These are phyloP conservation scores for Synergus gifuensis DNA, from an alignment of 2,888 invertebrate species.

Conservation along the genomic window DNA sequence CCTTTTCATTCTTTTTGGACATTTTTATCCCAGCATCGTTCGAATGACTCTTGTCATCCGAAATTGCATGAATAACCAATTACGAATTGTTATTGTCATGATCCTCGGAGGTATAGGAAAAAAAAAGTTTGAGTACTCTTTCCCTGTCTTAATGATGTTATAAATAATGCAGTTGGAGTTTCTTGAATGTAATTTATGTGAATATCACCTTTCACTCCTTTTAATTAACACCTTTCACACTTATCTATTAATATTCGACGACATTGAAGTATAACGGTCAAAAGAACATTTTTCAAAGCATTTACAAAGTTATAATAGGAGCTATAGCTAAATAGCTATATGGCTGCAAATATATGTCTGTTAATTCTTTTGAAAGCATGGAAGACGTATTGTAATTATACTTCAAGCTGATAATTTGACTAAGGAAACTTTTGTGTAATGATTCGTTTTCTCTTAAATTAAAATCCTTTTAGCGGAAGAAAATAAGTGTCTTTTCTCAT, in stretches of 20 bases:
- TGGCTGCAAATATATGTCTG: too few relatives aligned
- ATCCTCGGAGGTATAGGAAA: neutral
- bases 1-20: neutral
- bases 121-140: neutral
- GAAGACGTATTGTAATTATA: too few relatives aligned
- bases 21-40: neutral
- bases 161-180: neutral
- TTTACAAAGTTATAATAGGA: too few relatives aligned
- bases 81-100: neutral
- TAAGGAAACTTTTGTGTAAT: neutral
- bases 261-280: neutral
- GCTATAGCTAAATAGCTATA: too few relatives aligned
- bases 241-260: neutral
- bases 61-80: neutral
- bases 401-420: too few relatives aligned
- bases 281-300: neutral
- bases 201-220: neutral
- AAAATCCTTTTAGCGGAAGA: neutral
- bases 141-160: neutral
- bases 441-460: neutral
- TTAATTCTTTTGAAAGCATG: too few relatives aligned
- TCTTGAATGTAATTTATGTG: neutral
- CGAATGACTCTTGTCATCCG: neutral
- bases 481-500: constrained; percentile 3
- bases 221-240: neutral